Base-by-base conservation (phyloP, 2,888 invertebrate species). In the Oscheius sp. region DNA sequence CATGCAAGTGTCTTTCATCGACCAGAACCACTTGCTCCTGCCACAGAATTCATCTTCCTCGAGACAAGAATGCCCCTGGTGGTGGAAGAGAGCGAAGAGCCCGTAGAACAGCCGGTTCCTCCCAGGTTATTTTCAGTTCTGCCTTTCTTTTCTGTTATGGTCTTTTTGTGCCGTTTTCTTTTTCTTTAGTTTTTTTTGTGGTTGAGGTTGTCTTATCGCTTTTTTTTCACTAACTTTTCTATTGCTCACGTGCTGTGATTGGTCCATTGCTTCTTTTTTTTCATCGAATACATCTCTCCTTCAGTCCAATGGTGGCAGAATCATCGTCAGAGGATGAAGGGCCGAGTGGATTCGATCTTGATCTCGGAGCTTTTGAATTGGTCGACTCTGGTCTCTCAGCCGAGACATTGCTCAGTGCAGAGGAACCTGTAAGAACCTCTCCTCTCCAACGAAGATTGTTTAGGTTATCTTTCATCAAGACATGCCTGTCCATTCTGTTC, bases 401-500 rank as follows among this genome's bases (percentile, higher is more conserved):
- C 0, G 83, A 85, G 74, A 79, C 82, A 1, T 51, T 85, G 24
- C 71, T 84, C 22, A 75, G 79, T 17, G 76, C 80, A 20, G 84
- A 85, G 41, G 84, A 85, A 56, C 84, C 84, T 20, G 82, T 83
- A n/a, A 41, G 61, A 28, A 9, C n/a, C n/a, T n/a, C n/a, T n/a
- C n/a, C n/a, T n/a, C n/a, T n/a, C n/a, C n/a, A n/a, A n/a, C 17
- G 4, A 45, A 47, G 17, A 30, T 32, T 22, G 17, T 59, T 45
- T 26, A 57, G 32, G 71, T 77, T n/a, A 78, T 78, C 38, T 74
- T 75, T 67, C 73, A 77, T 62, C 77, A 80, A 64, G 80, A 80
- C 54, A 72, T 86, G 75, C 86, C 85, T 14, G 86, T 86, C 24
- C 86, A 86, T 68, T 80, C 80, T 12, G 86, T 86, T 1, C 85